A percentile compares a stretch with the other conserved stretches of the same genome.
These are phyloP conservation scores for Ophiothrix spiculata DNA, from an alignment of 35 echinoderm and acorn worm species.

Conservation along the genomic window DNA sequence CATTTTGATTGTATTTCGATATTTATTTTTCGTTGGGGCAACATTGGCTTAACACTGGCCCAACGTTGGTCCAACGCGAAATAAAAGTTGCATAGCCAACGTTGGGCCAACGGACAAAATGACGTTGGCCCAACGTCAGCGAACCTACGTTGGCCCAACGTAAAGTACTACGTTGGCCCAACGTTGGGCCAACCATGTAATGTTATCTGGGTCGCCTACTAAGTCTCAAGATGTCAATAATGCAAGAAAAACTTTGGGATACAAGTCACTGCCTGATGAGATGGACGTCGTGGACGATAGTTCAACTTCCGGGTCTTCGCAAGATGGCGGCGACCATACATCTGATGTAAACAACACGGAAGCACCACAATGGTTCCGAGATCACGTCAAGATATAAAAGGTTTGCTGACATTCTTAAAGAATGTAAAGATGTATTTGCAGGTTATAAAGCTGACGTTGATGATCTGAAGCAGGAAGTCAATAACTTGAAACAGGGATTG, in stretches of 20 bases:
- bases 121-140: too few relatives aligned
- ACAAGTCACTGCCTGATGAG: background rate
- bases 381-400: background rate
- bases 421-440: background rate
- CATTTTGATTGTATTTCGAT: too few relatives aligned
- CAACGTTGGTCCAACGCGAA: too few relatives aligned
- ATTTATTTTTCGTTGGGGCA: too few relatives aligned
- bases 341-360: background rate
- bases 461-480: background rate
- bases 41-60: too few relatives aligned
- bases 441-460: background rate
- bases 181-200: too few relatives aligned
- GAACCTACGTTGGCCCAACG: too few relatives aligned
- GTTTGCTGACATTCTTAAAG: background rate
- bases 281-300: background rate
- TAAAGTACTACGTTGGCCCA: too few relatives aligned
- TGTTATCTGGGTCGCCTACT: too few relatives aligned
- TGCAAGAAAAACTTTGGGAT: background rate
- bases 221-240: background rate
- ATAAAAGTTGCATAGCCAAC: too few relatives aligned
- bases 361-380: background rate
- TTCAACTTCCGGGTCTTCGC: too few relatives aligned
- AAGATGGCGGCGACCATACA: background rate
- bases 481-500: background rate
- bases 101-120: too few relatives aligned